phyloP scores from a whole-genome alignment of 1,140 invertebrate genomes.

The Temnothorax curvispinosus region DNA sequence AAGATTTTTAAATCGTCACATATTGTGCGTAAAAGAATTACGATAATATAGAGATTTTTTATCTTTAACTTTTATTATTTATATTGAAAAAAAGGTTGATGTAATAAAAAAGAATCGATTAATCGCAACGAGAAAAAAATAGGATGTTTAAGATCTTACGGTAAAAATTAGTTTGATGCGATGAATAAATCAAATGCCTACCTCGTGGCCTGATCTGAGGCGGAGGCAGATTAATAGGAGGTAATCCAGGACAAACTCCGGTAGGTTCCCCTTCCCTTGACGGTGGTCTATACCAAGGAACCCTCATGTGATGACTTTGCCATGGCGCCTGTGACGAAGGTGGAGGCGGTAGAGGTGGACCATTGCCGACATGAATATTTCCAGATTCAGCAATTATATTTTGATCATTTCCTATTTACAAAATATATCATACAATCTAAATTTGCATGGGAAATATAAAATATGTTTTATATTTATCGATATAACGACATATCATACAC shows the following conservation, averaged over 20 bases:
- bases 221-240: constrained; percentile 82
- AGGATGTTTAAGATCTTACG: not conserved
- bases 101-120: not conserved
- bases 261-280: constrained; percentile 78
- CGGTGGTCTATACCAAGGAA: constrained; percentile 80
- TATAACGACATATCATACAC: constrained; percentile 22
- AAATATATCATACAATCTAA: constrained; percentile 8
- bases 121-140: too few relatives aligned
- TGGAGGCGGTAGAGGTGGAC: constrained; percentile 69
- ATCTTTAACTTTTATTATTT: not conserved
- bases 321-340: constrained; percentile 76
- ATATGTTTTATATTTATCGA: constrained; percentile 11
- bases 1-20: not conserved
- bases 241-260: constrained; percentile 74
- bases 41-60: not conserved
- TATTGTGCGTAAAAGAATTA: not conserved
- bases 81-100: not conserved
- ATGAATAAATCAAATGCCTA: constrained; percentile 64
- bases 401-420: constrained; percentile 78
- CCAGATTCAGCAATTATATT: constrained; percentile 74
- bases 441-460: not conserved
- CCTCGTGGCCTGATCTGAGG: constrained; percentile 83
- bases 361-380: constrained; percentile 67
- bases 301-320: constrained; percentile 79
- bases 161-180: constrained; percentile 3